phyloP scores from a whole-genome alignment of 2,797 vertebrate genomes.

The Onychomys torridus region DNA sequence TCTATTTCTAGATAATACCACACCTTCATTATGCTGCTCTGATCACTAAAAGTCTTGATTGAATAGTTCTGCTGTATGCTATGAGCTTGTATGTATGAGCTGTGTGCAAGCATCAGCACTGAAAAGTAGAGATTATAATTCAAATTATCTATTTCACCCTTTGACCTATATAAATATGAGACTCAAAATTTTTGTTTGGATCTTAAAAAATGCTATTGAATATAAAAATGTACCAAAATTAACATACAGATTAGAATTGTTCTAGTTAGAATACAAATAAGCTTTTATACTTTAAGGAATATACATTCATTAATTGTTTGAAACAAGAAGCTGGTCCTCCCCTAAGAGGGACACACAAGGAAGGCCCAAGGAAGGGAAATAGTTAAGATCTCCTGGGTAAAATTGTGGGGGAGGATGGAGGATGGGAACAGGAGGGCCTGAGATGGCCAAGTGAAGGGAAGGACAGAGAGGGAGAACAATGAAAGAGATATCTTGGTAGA shows the following conservation, averaged over 20 bases:
- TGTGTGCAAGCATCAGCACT: not conserved
- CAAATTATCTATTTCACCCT: not conserved
- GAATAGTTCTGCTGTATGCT: not conserved
- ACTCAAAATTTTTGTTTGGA: not conserved
- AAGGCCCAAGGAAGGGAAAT: too few species aligned
- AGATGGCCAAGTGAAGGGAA: too few species aligned
- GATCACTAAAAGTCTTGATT: not conserved
- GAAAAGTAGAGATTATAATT: not conserved
- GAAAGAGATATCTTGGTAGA: too few species aligned
- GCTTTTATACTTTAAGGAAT: not conserved
- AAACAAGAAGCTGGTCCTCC: not conserved
- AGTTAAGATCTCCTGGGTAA: too few species aligned
- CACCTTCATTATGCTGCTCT: not conserved
- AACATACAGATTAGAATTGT: not conserved
- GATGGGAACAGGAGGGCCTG: too few species aligned
- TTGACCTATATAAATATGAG: not conserved
- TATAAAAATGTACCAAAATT: conserved; percentile 1
- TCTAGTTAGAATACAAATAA: not conserved
- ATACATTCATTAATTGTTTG: not conserved
- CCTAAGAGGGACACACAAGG: too few species aligned
- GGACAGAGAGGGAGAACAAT: too few species aligned
- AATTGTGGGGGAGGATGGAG: too few species aligned
- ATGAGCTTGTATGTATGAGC: not conserved
- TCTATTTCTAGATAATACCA: not conserved
- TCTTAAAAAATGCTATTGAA: conserved; percentile 21